phyloP scores from a whole-genome alignment of 1,140 invertebrate genomes.

The Littorina saxatilis region DNA sequence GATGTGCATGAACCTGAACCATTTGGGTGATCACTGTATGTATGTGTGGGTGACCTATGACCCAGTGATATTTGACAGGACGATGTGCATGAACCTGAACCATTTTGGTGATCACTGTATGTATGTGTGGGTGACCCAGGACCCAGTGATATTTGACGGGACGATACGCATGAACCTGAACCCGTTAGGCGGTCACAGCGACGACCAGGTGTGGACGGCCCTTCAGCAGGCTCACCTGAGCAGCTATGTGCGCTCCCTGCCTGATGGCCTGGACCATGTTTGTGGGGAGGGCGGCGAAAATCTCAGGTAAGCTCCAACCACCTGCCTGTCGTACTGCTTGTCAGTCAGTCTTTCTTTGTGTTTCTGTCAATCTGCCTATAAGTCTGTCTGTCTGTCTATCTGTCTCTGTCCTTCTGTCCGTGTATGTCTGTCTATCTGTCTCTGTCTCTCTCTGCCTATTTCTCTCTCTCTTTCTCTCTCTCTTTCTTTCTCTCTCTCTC shows the following conservation, averaged over 20 bases:
- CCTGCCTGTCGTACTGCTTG: background rate
- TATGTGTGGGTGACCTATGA: background rate
- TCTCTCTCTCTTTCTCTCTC: slow-evolving; percentile 16
- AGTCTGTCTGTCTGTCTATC: slow-evolving; percentile 3
- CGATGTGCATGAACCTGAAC: background rate
- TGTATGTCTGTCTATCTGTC: slow-evolving; percentile 22
- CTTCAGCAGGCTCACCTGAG: slow-evolving; percentile 81
- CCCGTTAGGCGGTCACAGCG: slow-evolving; percentile 85
- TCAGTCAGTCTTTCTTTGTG: background rate
- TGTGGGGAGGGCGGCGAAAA: slow-evolving; percentile 75
- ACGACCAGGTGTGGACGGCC: slow-evolving; percentile 83
- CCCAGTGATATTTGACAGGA: no score
- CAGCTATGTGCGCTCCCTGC: slow-evolving; percentile 65
- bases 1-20: background rate
- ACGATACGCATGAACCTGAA: slow-evolving; percentile 89
- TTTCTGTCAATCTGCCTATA: background rate
- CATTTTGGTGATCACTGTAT: background rate
- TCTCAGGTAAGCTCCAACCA: slow-evolving; percentile 61
- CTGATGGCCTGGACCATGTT: slow-evolving; percentile 63
- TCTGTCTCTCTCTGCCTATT: slow-evolving; percentile 5
- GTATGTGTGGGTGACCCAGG: slow-evolving; percentile 7
- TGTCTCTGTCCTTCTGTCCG: background rate
- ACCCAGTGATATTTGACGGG: slow-evolving; percentile 89
- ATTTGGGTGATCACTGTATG: background rate
- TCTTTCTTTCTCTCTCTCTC: slow-evolving; percentile 23